Evolutionary conservation across 2,888 invertebrate species (phyloP).

Genomic region (Drosophila mimica): DNA sequence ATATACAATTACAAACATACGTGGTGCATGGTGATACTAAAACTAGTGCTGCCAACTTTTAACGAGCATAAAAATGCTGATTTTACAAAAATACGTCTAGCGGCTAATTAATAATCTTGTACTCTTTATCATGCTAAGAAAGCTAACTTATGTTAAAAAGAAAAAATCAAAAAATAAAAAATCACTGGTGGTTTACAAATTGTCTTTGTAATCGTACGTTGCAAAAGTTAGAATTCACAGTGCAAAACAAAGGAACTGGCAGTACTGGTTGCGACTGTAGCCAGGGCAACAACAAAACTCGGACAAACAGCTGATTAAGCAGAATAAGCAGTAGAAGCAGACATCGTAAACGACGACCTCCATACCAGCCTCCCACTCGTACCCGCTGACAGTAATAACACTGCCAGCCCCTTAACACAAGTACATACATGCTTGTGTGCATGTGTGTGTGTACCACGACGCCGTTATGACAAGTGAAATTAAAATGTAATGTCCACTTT

Average conservation of each 20-base stretch:
- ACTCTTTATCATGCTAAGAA: background rate
- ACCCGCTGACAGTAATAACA: slow-evolving; percentile 2
- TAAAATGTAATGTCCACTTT: slow-evolving; percentile 31
- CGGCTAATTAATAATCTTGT: background rate
- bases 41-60: background rate
- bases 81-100: background rate
- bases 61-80: background rate
- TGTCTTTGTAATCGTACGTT: background rate
- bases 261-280: slow-evolving; percentile 19
- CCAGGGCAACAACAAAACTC: slow-evolving; percentile 34
- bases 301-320: slow-evolving; percentile 55
- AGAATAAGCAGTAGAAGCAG: slow-evolving; percentile 25
- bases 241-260: background rate
- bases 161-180: background rate
- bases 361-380: background rate
- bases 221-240: slow-evolving; percentile 4
- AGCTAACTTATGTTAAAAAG: background rate
- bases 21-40: slow-evolving; percentile 12
- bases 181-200: background rate
- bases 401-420: background rate
- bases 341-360: slow-evolving; percentile 2
- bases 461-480: slow-evolving; percentile 19
- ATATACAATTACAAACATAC: background rate
- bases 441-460: slow-evolving; percentile 8
- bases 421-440: background rate